Evolutionary conservation across 1,140 invertebrate species (phyloP).

Genomic region (Trypoxylus dichotomus): DNA sequence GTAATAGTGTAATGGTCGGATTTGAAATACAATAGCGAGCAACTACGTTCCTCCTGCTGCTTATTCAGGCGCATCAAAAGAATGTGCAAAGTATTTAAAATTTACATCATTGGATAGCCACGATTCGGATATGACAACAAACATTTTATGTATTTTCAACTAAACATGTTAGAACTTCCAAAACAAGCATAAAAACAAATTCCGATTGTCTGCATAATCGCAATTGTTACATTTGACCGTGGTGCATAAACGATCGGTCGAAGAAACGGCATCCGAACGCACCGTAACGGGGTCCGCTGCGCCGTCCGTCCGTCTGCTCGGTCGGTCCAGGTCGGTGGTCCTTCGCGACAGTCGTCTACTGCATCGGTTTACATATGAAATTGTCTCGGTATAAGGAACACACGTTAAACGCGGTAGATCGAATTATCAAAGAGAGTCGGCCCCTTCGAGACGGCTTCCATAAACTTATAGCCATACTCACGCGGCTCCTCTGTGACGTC

Average conservation of each 20-base stretch:
- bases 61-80: no score
- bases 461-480: constrained; percentile 31
- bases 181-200: not conserved
- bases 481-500: constrained; percentile 32
- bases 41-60: no score
- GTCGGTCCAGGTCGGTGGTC: constrained; percentile 34
- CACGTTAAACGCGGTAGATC: constrained; percentile 38
- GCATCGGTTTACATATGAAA: constrained; percentile 38
- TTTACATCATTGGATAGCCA: no score
- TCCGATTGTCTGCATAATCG: not conserved
- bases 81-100: no score
- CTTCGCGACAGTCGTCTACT: constrained; percentile 15
- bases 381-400: constrained; percentile 36
- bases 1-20: no score
- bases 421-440: constrained; percentile 37
- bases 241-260: not conserved
- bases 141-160: no score
- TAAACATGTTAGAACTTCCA: no score
- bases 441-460: constrained; percentile 31
- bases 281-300: not conserved
- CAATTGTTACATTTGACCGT: not conserved
- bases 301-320: not conserved
- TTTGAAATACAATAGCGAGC: no score
- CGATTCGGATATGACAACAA: no score
- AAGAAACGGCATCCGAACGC: not conserved